Conservation (phyloP, 2,113 vertebrate species). For the Parotia lawesii region DNA sequence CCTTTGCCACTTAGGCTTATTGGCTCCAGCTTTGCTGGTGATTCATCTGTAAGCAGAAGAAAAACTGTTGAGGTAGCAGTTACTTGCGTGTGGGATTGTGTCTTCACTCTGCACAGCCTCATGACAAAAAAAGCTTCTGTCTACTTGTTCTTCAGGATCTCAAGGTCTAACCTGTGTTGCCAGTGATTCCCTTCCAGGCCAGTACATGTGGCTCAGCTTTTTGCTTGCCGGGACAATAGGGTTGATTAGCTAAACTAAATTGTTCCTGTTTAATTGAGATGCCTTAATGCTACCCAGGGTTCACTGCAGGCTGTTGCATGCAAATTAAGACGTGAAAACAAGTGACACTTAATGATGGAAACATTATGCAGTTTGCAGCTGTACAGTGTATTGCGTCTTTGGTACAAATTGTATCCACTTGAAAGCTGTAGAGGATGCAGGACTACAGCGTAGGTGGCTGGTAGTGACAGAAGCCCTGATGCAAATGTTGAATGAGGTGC, state of each 20-base stretch:
- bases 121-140: neutral
- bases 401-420: conserved; percentile 51
- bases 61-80: conserved; percentile 18
- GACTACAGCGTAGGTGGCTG: conserved; percentile 32
- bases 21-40: neutral
- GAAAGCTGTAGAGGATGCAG: conserved; percentile 36
- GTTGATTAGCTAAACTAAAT: conserved; percentile 44
- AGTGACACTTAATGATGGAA: conserved; percentile 54
- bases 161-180: neutral
- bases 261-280: conserved; percentile 36
- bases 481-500: conserved; percentile 10
- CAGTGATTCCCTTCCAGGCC: neutral
- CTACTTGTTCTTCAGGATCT: neutral
- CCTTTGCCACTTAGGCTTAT: neutral
- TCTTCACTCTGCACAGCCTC: neutral
- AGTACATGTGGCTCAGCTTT: neutral
- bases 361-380: conserved; percentile 47
- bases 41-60: conserved; percentile 5
- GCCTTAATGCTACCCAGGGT: conserved; percentile 28
- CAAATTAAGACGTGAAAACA: conserved; percentile 55
- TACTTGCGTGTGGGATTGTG: neutral
- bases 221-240: conserved; percentile 19
- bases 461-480: neutral
- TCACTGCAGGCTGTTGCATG: conserved; percentile 50
- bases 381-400: neutral